Evolutionary conservation across 2,888 invertebrate species (phyloP).

Genomic region (Ditylenchus weischeri): DNA sequence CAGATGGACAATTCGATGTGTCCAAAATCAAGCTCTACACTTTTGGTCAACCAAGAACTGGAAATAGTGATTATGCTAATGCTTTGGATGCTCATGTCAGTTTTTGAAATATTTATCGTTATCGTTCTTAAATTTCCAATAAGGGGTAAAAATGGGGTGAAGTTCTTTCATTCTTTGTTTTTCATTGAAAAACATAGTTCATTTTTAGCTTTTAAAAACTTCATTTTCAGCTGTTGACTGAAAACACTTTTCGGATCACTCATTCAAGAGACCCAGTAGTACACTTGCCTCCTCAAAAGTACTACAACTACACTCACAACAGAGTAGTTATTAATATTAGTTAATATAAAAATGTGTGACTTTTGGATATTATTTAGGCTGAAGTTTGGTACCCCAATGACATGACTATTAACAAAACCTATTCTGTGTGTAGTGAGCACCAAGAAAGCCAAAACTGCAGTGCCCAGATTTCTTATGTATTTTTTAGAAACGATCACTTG

Average conservation of each 20-base stretch:
- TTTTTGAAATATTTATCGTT: not conserved
- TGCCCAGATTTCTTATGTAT: not conserved
- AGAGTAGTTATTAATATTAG: not conserved
- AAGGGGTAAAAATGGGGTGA: too few relatives aligned
- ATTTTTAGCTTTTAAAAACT: too few relatives aligned
- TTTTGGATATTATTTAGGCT: too few relatives aligned
- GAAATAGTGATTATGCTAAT: conserved; percentile 20
- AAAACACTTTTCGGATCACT: conserved; percentile 26
- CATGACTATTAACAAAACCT: not conserved
- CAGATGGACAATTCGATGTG: not conserved
- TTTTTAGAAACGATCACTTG: not conserved
- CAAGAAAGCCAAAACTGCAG: conserved; percentile 3
- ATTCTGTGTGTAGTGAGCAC: not conserved
- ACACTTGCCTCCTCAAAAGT: conserved; percentile 23
- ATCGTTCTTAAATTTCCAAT: too few relatives aligned
- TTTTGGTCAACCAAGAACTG: conserved; percentile 31
- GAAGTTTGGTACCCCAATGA: conserved; percentile 10
- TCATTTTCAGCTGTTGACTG: conserved; percentile 19
- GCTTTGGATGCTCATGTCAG: conserved; percentile 17
- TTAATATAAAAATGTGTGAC: too few relatives aligned
- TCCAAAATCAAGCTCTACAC: conserved; percentile 17
- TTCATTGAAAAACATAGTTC: too few relatives aligned
- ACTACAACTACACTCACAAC: conserved; percentile 29
- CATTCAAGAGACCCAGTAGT: conserved; percentile 25
- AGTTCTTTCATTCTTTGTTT: too few relatives aligned